These are phyloP conservation scores for Xestia xanthographa DNA, from an alignment of 2,888 invertebrate genomes.

Conservation along the genomic window DNA sequence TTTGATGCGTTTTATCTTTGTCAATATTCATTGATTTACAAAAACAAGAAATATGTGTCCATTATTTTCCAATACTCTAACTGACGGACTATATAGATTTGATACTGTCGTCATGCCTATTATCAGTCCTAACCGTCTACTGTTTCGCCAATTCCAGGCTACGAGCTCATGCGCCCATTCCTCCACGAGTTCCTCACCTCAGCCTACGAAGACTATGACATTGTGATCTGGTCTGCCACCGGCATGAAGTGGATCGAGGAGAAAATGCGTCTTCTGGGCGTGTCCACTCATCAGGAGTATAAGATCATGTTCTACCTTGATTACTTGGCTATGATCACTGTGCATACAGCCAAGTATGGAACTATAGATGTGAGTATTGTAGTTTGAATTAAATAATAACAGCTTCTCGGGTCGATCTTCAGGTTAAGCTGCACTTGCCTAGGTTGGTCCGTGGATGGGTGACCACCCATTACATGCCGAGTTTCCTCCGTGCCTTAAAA, in stretches of 20 bases:
- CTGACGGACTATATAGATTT: too few species aligned
- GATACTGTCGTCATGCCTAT: too few species aligned
- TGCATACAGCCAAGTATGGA: slow-evolving; percentile 97
- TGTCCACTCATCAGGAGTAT: slow-evolving; percentile 95
- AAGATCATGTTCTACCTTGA: slow-evolving; percentile 98
- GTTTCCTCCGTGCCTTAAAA: not conserved
- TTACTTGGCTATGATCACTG: slow-evolving; percentile 98
- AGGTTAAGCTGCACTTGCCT: not conserved
- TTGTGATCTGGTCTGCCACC: slow-evolving; percentile 99
- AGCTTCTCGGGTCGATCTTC: not conserved
- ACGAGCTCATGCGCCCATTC: slow-evolving; percentile 98
- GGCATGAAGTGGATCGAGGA: slow-evolving; percentile 99
- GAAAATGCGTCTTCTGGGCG: slow-evolving; percentile 98
- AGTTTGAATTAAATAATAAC: not conserved
- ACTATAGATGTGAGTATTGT: slow-evolving; percentile 93
- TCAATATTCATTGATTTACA: too few species aligned
- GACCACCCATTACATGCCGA: not conserved
- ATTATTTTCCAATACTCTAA: too few species aligned
- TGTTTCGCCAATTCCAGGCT: slow-evolving; percentile 84
- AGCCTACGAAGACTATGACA: slow-evolving; percentile 97
- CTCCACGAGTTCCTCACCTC: slow-evolving; percentile 97
- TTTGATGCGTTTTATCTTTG: too few species aligned
- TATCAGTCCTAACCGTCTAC: not conserved
- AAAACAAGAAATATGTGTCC: too few species aligned
- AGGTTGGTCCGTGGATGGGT: not conserved